phyloP scores from a whole-genome alignment of 2,888 invertebrate species.

The Disparrhopalites patrizii region DNA sequence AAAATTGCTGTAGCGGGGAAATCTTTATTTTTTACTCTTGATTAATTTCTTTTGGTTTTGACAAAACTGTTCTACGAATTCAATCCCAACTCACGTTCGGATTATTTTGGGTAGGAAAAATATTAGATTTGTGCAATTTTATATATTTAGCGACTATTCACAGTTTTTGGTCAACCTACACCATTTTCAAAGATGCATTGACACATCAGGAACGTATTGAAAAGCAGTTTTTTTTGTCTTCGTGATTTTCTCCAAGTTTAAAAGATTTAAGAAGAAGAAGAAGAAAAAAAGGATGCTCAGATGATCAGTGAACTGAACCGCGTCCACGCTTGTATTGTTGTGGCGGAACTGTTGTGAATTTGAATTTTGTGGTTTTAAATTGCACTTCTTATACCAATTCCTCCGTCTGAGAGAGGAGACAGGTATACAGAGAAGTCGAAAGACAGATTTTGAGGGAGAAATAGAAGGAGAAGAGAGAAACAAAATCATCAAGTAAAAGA shows the following conservation, averaged over 20 bases:
- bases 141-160: too few relatives aligned
- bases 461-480: constrained; percentile 10
- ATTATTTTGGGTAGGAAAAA: too few relatives aligned
- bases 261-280: not conserved
- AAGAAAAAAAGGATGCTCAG: too few relatives aligned
- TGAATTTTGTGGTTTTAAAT: constrained; percentile 10
- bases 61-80: too few relatives aligned
- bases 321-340: constrained; percentile 1
- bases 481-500: constrained; percentile 24
- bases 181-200: not conserved
- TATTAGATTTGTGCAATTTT: too few relatives aligned
- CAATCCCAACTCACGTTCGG: too few relatives aligned
- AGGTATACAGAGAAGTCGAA: not conserved
- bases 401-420: too few relatives aligned
- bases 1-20: too few relatives aligned
- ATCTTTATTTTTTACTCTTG: too few relatives aligned
- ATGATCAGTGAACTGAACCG: constrained; percentile 1
- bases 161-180: constrained; percentile 4
- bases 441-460: not conserved
- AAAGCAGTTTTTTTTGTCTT: not conserved
- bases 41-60: too few relatives aligned
- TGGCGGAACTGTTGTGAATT: constrained; percentile 11
- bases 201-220: not conserved
- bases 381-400: too few relatives aligned
- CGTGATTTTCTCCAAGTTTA: not conserved